phyloP scores from a whole-genome alignment of 2,113 vertebrate genomes.

The Mesocricetus auratus region DNA sequence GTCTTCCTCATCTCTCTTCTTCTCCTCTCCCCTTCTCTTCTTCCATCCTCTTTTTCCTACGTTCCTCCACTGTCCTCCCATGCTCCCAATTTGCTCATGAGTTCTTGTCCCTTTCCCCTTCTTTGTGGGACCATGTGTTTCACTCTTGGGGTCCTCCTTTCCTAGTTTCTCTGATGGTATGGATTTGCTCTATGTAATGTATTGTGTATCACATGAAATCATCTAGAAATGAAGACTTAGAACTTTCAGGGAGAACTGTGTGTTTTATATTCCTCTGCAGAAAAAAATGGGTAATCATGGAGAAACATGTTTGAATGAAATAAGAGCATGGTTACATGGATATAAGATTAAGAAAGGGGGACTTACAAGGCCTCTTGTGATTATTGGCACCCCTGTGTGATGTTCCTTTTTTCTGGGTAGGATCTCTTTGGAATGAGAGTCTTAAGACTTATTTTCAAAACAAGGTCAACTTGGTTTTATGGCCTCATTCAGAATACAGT shows the following conservation, averaged over 20 bases:
- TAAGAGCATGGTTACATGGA: background rate
- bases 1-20: too few species aligned
- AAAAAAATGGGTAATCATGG: background rate
- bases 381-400: background rate
- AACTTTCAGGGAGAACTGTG: background rate
- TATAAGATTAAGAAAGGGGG: background rate
- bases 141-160: too few species aligned
- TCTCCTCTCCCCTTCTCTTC: too few species aligned
- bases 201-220: background rate
- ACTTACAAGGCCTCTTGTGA: background rate
- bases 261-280: background rate
- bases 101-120: too few species aligned
- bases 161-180: too few species aligned
- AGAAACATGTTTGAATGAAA: background rate
- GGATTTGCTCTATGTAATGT: background rate
- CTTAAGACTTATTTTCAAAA: slow-evolving; percentile 6
- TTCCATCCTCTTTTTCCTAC: too few species aligned
- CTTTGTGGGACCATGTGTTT: too few species aligned
- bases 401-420: background rate
- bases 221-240: background rate
- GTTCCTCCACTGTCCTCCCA: too few species aligned
- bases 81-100: too few species aligned
- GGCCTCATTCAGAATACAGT: background rate
- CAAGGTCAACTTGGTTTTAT: background rate
- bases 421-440: background rate